Conservation (phyloP, 2,113 vertebrate genomes). For the Rhinolophus ferrumequinum region DNA sequence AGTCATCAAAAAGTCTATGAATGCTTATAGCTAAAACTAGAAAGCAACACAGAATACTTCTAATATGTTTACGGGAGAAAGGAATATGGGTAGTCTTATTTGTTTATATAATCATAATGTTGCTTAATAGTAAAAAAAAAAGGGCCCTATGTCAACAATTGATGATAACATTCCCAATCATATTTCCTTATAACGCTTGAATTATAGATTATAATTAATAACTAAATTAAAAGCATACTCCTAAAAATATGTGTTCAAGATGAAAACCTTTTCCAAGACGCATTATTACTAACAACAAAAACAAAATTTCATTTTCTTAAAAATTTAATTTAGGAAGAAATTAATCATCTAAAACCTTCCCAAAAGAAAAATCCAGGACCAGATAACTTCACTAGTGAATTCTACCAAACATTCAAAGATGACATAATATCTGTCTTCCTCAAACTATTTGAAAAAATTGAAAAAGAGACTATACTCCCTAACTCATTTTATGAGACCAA, state of each 20-base stretch:
- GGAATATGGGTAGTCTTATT: neutral
- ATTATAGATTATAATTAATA: neutral
- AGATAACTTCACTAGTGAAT: no score
- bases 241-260: neutral
- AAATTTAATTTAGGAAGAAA: neutral
- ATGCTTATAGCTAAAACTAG: neutral
- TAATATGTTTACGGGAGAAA: neutral
- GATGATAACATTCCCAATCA: neutral
- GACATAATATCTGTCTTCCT: no score
- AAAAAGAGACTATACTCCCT: no score
- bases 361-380: no score
- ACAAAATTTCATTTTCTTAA: neutral
- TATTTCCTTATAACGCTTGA: neutral
- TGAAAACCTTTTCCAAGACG: neutral
- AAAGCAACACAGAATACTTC: neutral
- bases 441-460: no score
- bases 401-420: no score
- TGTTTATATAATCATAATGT: neutral
- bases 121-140: neutral
- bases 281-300: neutral
- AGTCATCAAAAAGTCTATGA: neutral
- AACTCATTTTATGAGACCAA: no score
- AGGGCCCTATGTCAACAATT: neutral
- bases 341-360: neutral
- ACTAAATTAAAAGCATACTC: neutral